Base-by-base conservation (phyloP, 2,888 invertebrate genomes). In the Itoplectis maculator region DNA sequence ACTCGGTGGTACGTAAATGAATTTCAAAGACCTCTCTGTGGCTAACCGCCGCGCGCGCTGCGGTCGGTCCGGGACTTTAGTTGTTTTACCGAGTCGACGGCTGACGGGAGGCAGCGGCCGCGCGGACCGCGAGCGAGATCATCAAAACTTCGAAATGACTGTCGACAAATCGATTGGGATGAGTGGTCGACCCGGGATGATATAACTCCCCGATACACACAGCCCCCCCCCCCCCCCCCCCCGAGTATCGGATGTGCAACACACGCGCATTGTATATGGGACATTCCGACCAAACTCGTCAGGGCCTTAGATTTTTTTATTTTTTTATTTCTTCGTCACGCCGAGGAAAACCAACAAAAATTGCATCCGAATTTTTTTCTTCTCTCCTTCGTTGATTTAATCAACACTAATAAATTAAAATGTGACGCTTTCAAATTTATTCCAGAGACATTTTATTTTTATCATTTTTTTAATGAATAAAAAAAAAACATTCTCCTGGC, bases 131-230 rank as follows among this genome's bases (percentile, higher is more conserved):
- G 79, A 75, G 75, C 45, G 79, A 76, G 79, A 82, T 82, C 79
- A 82, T 82, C 82, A 82, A 82, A 82, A 82, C 82, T 82, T 76
- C 61, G 79, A 79, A 82, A 82, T 82, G 82, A 82, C 82, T 82
- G 82, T 82, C 76, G 82, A 82, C 82, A 76, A 82, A 82, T 82
- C 79, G 82, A 73, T 73, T 45, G 47, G 61, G 61, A 61, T 45
- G 72, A 82, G 79, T 82, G 82, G 82, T 79, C 66, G 42, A 51
- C 69, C 72, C 45, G 63, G 49, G 49, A 72, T n/a, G 65, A 56
- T 72, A 65, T 66, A 70, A 56, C 56, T 73, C 79, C 56, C 63
- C 45, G 59, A 15, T 47, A 54, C 20, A 20, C 15, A n/a, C n/a
- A n/a, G n/a, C n/a, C n/a, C n/a, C n/a, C n/a, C n/a, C n/a, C n/a